phyloP scores from a whole-genome alignment of 2,113 vertebrate species.

The Bufo gargarizans region DNA sequence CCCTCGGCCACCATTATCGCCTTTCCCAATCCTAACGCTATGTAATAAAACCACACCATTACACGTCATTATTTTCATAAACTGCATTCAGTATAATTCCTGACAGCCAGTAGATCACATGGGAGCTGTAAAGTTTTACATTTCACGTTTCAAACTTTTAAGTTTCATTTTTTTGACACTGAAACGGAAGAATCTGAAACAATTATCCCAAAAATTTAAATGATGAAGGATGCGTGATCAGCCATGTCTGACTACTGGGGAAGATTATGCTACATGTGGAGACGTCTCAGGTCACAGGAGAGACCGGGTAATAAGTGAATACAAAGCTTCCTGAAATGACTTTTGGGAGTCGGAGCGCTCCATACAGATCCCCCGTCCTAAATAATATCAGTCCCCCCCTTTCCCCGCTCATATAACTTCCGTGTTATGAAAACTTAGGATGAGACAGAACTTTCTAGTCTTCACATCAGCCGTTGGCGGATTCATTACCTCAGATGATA shows the following conservation, averaged over 20 bases:
- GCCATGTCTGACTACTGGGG: background rate
- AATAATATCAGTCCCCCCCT: background rate
- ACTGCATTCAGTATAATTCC: background rate
- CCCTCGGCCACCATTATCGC: no score
- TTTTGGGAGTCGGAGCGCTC: background rate
- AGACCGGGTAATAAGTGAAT: background rate
- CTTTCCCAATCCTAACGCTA: no score
- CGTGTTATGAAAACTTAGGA: background rate
- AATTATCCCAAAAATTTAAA: background rate
- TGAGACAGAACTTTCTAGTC: background rate
- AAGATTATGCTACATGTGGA: background rate
- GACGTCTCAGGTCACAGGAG: background rate
- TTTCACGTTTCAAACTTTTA: background rate
- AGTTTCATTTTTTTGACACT: background rate
- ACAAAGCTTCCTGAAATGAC: background rate
- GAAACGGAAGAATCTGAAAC: background rate
- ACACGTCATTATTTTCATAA: background rate
- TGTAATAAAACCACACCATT: background rate
- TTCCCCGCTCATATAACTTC: background rate
- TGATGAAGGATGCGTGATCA: background rate
- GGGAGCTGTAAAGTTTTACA: no score
- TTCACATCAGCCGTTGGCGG: background rate
- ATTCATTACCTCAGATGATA: background rate
- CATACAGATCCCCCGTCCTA: background rate
- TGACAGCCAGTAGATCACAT: background rate